phyloP scores from a whole-genome alignment of 1,140 invertebrate species.

The Melipona quadrifasciata region DNA sequence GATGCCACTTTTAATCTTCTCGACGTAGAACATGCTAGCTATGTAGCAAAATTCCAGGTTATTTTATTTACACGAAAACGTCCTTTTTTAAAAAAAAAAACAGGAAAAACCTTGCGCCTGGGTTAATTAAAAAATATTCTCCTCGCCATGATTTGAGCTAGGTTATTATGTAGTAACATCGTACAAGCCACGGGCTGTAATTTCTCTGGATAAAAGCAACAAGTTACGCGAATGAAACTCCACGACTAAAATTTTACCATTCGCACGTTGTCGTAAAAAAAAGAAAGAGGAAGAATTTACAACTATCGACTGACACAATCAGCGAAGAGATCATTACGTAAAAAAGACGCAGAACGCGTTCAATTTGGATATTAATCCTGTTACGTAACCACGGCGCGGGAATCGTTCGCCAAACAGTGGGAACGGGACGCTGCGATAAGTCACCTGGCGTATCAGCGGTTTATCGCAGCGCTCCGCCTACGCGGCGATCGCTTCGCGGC shows the following conservation, averaged over 20 bases:
- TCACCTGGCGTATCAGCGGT: conserved; percentile 14
- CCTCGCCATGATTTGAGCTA: too few relatives aligned
- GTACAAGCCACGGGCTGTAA: too few relatives aligned
- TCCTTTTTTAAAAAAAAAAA: too few relatives aligned
- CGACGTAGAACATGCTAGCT: neutral
- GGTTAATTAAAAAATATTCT: neutral
- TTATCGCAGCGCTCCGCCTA: conserved; percentile 43
- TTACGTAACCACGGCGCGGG: neutral
- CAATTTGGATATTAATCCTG: neutral
- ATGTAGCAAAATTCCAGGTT: neutral
- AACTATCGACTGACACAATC: neutral
- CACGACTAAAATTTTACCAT: neutral
- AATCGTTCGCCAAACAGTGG: conserved; percentile 1
- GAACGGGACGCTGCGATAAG: conserved; percentile 12
- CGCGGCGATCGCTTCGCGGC: neutral
- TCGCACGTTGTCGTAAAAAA: too few relatives aligned
- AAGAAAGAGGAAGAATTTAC: too few relatives aligned
- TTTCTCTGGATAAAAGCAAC: too few relatives aligned
- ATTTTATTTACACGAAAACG: neutral
- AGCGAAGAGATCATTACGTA: neutral
- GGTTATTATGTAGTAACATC: too few relatives aligned
- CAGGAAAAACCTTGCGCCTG: too few relatives aligned
- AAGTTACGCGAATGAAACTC: too few relatives aligned
- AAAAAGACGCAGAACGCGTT: neutral
- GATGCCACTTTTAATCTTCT: neutral